Percentiles rank a stretch among this genome's conserved stretches.
These are phyloP conservation scores for Guaruba guarouba DNA, from an alignment of 2,113 vertebrate species.

Conservation along the genomic window DNA sequence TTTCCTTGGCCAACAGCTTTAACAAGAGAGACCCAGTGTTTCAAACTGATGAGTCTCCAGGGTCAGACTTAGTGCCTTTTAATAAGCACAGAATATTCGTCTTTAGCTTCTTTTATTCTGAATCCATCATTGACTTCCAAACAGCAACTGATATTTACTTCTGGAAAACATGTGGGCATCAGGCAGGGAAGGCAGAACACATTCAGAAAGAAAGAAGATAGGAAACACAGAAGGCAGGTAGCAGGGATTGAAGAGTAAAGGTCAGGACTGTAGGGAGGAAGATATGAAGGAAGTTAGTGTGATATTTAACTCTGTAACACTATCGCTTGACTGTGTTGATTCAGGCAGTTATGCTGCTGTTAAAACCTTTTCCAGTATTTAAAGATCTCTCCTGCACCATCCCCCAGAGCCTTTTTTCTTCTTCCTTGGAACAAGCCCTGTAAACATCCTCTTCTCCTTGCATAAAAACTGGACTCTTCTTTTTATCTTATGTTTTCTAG, in stretches of 20 bases:
- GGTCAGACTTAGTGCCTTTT: background rate
- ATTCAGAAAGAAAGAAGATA: background rate
- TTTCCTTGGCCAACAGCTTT: background rate
- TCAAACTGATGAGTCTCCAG: background rate
- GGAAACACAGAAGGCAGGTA: background rate
- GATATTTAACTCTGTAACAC: constrained; percentile 10
- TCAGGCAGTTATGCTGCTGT: background rate
- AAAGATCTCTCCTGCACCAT: background rate
- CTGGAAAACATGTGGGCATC: background rate
- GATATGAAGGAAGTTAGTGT: background rate
- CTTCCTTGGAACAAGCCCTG: background rate
- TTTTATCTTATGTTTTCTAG: background rate
- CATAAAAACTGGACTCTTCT: background rate
- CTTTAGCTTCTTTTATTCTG: background rate
- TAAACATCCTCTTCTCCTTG: background rate
- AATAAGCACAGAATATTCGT: background rate
- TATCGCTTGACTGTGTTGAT: background rate
- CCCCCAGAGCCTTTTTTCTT: background rate
- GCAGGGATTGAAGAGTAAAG: background rate
- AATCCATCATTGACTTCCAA: background rate
- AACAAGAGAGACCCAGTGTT: background rate
- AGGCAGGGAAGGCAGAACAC: background rate
- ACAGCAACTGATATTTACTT: background rate
- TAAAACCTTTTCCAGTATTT: background rate
- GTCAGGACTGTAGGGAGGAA: background rate